These are phyloP conservation scores for Falco biarmicus DNA, from an alignment of 2,797 vertebrate genomes.

Conservation along the genomic window DNA sequence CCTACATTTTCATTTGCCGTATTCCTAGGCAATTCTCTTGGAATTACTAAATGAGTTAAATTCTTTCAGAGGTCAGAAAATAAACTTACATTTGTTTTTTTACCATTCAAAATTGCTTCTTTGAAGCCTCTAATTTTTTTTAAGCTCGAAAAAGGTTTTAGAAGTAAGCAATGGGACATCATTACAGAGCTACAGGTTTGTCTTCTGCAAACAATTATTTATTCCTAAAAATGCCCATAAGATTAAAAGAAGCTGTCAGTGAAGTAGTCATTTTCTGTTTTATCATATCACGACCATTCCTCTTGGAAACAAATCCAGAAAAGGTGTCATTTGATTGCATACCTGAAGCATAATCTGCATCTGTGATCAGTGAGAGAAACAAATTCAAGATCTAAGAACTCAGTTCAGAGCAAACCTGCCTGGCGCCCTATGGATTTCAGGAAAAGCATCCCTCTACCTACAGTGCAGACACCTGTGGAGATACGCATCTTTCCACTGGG, in stretches of 20 bases:
- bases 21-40: not conserved
- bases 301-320: not conserved
- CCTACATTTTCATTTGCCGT: not conserved
- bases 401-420: not conserved
- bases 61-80: not conserved
- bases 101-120: not conserved
- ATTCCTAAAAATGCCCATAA: not conserved
- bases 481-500: not conserved
- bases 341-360: not conserved
- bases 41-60: not conserved
- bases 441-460: not conserved
- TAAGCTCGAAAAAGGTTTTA: not conserved
- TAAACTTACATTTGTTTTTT: not conserved
- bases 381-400: not conserved
- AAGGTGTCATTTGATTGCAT: fast-evolving
- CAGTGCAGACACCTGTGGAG: not conserved
- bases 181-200: not conserved
- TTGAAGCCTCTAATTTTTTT: not conserved
- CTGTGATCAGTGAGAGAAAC: not conserved
- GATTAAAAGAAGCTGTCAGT: not conserved
- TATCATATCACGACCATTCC: fast-evolving
- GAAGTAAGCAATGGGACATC: not conserved
- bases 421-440: not conserved
- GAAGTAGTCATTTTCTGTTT: not conserved
- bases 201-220: not conserved